A percentile compares a stretch with the other conserved stretches of the same genome.
These are phyloP conservation scores for Hydrolagus affinis DNA, from an alignment of 2,113 vertebrate genomes.

Conservation along the genomic window DNA sequence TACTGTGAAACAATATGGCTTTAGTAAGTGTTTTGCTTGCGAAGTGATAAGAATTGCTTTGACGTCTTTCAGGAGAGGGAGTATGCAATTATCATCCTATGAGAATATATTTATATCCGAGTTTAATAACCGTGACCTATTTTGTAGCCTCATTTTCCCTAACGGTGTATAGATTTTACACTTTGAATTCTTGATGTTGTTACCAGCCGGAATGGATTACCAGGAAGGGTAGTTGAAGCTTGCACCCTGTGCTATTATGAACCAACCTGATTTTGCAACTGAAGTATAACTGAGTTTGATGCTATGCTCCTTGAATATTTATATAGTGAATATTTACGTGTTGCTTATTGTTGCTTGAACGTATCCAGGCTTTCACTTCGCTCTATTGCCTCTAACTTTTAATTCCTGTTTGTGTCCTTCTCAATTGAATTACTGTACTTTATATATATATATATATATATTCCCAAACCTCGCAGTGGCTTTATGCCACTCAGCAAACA, in stretches of 20 bases:
- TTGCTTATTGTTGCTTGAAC: background rate
- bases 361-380: background rate
- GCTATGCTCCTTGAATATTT: too few species aligned
- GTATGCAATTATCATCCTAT: background rate
- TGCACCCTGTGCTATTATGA: too few species aligned
- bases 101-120: background rate
- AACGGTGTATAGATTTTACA: background rate
- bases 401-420: background rate
- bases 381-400: too few species aligned
- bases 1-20: background rate
- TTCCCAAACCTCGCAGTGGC: too few species aligned
- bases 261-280: background rate
- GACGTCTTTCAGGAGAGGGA: background rate
- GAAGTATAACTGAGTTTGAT: too few species aligned
- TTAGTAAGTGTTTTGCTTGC: background rate
- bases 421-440: background rate
- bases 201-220: too few species aligned
- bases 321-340: too few species aligned
- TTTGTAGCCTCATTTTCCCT: background rate
- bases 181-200: background rate
- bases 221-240: too few species aligned
- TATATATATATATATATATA: too few species aligned
- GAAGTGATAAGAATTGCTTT: background rate
- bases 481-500: background rate
- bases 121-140: background rate